Base-by-base conservation (phyloP, 2,113 vertebrate species). In the Laterallus jamaicensis region DNA sequence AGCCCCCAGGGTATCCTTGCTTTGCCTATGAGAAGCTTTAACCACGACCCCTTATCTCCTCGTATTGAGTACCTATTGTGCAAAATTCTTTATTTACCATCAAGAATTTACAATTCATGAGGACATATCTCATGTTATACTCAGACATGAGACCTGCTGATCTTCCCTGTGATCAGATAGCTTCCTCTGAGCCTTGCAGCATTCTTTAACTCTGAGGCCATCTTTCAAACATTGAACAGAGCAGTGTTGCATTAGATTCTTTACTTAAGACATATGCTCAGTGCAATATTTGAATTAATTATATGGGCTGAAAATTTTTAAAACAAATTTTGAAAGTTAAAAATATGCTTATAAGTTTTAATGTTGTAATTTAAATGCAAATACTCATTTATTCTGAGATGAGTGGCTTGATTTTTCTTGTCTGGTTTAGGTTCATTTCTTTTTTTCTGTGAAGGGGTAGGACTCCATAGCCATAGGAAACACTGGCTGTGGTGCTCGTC, bases 401-500 rank as follows among this genome's bases (percentile, higher is more conserved):
- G 6, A 28, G 25, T 58, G 5, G 9, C 16, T 31, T 55, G 12
- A 42, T 49, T 70, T 82, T 78, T 58, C 37, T 39, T 63, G 1
- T 11, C 8, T 76, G 5, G 26, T 86, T 86, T 86, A 76, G 4
- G 10, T 87, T 44, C 7, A 24, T 8, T 28, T 76, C 76, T 70
- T 39, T 82, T 6, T 32, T 69, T 6, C 17, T 64, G 10, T 52
- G 12, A 42, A 39, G 6, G 14, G 1, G 1, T 80, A 50, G 40
- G 11, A 88, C 4, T 71, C 31, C 31, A 3, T 37, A 24, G 7
- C 3, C 56, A 15, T 4, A 24, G 15, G 62, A 81, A 31, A 3
- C 9, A 28, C 12, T 56, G 18, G 16, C 11, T 55, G 10, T 0
- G 1, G 8, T 22, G 7, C 17, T 75, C 3, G 1, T n/a, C 10